A percentile compares a stretch with the other conserved stretches of the same genome.
phyloP scores from a whole-genome alignment of 1,140 invertebrate genomes.

The Rhopalosiphum padi region DNA sequence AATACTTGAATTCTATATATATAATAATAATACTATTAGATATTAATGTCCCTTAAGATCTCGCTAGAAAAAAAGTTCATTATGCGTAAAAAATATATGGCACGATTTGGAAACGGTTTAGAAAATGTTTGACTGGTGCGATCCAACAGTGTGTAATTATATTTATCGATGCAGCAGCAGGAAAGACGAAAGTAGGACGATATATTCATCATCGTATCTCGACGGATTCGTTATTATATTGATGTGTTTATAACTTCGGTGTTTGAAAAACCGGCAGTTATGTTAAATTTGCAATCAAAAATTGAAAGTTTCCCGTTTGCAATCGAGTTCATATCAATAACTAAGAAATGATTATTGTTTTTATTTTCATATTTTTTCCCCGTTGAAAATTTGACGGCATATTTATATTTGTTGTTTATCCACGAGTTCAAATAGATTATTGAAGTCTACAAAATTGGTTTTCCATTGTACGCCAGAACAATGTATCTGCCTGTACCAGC shows the following conservation, averaged over 20 bases:
- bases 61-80: not conserved
- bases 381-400: not conserved
- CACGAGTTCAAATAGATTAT: constrained; percentile 14
- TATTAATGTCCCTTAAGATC: not conserved
- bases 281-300: not conserved
- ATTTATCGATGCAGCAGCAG: not conserved
- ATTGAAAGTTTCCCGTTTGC: not conserved
- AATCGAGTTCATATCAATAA: not conserved
- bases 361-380: not conserved
- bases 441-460: constrained; percentile 26
- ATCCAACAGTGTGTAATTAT: not conserved
- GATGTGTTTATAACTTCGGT: not conserved
- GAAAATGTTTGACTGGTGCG: not conserved
- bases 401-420: not conserved
- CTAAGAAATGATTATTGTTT: not conserved
- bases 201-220: not conserved
- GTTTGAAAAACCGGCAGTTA: not conserved
- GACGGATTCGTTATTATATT: not conserved
- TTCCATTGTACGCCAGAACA: constrained; percentile 23
- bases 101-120: not conserved
- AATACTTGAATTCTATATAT: not conserved
- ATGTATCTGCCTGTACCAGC: not conserved
- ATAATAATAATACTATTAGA: not conserved
- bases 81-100: not conserved
- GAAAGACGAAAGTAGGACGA: constrained; percentile 10